Conservation (phyloP, 2,797 vertebrate species). For the Oreochromis mossambicus region DNA sequence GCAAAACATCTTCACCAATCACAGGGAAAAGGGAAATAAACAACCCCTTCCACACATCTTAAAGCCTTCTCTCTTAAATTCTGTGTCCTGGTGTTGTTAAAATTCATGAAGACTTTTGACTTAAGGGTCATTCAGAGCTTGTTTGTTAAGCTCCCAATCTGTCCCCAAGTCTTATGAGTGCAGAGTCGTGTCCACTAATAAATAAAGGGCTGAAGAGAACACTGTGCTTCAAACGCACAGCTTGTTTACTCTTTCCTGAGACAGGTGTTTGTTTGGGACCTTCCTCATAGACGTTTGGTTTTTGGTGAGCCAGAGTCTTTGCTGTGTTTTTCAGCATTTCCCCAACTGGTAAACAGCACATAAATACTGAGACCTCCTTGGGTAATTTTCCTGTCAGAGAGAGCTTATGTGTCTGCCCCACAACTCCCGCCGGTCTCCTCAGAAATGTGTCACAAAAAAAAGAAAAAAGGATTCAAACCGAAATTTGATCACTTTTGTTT, state of each 20-base stretch:
- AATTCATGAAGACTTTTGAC: neutral
- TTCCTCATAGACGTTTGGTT: neutral
- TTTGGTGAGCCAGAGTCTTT: neutral
- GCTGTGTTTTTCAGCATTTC: neutral
- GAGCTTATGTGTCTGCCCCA: slow-evolving; percentile 43
- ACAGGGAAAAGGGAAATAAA: neutral
- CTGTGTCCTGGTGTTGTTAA: neutral
- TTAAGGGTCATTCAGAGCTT: neutral
- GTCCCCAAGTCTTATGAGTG: neutral
- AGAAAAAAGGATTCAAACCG: slow-evolving; percentile 24
- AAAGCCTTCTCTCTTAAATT: neutral
- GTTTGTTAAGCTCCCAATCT: neutral
- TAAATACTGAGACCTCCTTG: slow-evolving; percentile 46
- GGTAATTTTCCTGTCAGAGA: slow-evolving; percentile 58
- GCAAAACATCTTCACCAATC: neutral
- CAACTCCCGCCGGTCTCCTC: slow-evolving; percentile 18
- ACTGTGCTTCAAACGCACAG: neutral
- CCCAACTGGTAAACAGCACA: slow-evolving; percentile 12
- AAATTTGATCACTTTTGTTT: slow-evolving; percentile 59
- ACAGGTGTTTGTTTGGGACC: neutral
- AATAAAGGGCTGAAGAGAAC: neutral
- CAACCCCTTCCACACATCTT: neutral
- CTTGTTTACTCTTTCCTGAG: neutral
- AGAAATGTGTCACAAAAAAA: slow-evolving; percentile 44
- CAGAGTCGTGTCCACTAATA: neutral